Evolutionary conservation across 2,888 invertebrate genomes (phyloP).

Genomic region (Gymnocheta viridis): DNA sequence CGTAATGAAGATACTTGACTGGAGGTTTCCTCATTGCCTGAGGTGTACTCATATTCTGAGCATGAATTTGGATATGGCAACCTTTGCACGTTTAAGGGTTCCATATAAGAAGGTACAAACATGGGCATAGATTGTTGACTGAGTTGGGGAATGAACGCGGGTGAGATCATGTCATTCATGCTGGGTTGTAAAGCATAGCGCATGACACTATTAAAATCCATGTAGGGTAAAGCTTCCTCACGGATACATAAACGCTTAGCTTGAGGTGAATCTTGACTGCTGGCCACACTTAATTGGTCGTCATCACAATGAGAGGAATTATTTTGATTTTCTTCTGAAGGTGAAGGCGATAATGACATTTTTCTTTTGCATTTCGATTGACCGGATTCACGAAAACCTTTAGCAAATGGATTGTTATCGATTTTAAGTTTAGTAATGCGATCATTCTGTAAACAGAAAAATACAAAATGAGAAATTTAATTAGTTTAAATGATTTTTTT

Average conservation of each 20-base stretch:
- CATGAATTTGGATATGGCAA: neutral
- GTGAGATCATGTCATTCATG: conserved; percentile 37
- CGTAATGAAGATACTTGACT: conserved; percentile 46
- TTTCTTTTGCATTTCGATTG: conserved; percentile 89
- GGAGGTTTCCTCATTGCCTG: conserved; percentile 44
- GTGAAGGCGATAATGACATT: conserved; percentile 78
- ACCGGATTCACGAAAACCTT: conserved; percentile 94
- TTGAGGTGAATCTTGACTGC: conserved; percentile 72
- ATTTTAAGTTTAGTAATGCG: conserved; percentile 95
- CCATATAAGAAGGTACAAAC: conserved; percentile 58
- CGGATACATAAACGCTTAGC: conserved; percentile 76
- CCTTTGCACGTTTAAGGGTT: neutral
- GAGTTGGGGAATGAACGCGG: conserved; percentile 41
- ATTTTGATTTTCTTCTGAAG: conserved; percentile 71
- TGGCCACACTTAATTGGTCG: conserved; percentile 65
- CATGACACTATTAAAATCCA: conserved; percentile 60
- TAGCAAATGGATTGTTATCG: conserved; percentile 96
- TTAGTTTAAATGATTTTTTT: neutral
- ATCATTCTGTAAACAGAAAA: conserved; percentile 85
- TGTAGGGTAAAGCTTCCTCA: conserved; percentile 49
- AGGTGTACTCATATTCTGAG: conserved; percentile 38
- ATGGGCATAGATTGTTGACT: conserved; percentile 38
- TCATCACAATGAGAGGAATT: conserved; percentile 57
- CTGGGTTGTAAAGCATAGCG: conserved; percentile 46
- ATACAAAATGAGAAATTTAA: neutral